Base-by-base conservation (phyloP, 2,888 invertebrate genomes). In the Leptarthrus brevirostris region DNA sequence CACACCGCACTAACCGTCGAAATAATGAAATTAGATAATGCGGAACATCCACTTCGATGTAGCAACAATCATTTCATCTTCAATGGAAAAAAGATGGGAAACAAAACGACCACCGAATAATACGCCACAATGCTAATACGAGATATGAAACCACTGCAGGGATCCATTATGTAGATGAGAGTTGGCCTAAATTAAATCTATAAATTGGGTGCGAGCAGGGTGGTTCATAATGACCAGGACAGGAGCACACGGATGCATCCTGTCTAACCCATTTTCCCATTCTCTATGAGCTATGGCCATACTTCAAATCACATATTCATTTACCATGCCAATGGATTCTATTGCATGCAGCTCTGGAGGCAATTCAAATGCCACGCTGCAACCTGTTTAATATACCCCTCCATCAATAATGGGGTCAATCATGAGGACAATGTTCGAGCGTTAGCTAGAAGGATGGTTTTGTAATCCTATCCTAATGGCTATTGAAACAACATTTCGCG, bases 121-220 rank as follows among this genome's bases (percentile, higher is more conserved):
- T 18, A 14, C 40, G 66, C 73, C 58, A 71, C 74, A 71, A 71
- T 54, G 40, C 44, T 72, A 72, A 72, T 72, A 70, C 30, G 61
- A 69, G 44, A 71, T 72, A 75, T 75, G 74, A 76, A 78, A 77
- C 75, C 74, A 79, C 78, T 78, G 78, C 78, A 79, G 76, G 76
- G 74, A 79, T 77, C 77, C 78, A 79, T 79, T 79, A 79, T 78
- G 76, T 74, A 77, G 77, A 78, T 79, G 78, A 79, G 76, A 74
- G 75, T 77, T 76, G 74, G 74, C 75, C 75, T 69, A 78, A 77
- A 78, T 78, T 76, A 77, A 77, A 78, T 78, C 76, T 75, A 77
- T 76, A 78, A 78, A 78, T 77, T 76, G 77, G 75, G 76, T 75
- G 74, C 71, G 72, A 73, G 73, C 72, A 49, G 69, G 58, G 56